Evolutionary conservation across 2,113 vertebrate genomes (phyloP), one percentile per base, ranked within the genome.

Genomic region (Odocoileus hemionus): DNA sequence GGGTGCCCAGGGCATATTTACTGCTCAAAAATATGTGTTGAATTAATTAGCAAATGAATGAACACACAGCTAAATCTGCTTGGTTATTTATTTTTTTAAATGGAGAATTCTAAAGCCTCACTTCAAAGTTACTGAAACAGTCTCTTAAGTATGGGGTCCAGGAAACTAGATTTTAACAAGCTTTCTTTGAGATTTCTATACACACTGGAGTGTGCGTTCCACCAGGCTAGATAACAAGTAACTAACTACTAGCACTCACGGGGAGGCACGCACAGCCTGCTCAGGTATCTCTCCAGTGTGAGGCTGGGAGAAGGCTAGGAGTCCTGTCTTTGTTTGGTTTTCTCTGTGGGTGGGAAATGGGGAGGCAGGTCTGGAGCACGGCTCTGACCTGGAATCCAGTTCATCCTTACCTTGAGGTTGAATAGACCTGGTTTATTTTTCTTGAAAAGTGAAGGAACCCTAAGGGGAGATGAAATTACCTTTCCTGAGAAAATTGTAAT

Each of bases 401-500:
- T 26, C 28, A 33, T 55, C 21, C 23, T 80, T 54, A 61, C 36
- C 43, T 61, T 84, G 28, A 43, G 28, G 11, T 58, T 86, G 43
- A 94, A 50, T 50, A 52, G 16, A 47, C 2, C 4, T 86, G 52
- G n/a, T 78, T 78, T 91, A 16, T 88, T 96, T 97, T 90, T 26
- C 74, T 67, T 95, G 21, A 89, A 95, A 95, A 30, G 82, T 88
- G 3, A 91, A 97, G 21, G 58, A 13, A 88, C 1, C 28, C 16
- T 57, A 10, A 67, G 12, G 52, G 26, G 14, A 92, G 17, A 10
- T 30, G 25, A 90, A 95, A 94, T 93, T 25, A 83, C 17, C 78
- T 96, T 97, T 95, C 50, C 28, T 95, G 82, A 96, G 39, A 70
- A 96, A 98, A 96, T 52, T 96, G 21, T 82, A 97, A 92, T 95